These are phyloP conservation scores for Meda fulgida DNA, from an alignment of 2,797 vertebrate species.

Conservation along the genomic window DNA sequence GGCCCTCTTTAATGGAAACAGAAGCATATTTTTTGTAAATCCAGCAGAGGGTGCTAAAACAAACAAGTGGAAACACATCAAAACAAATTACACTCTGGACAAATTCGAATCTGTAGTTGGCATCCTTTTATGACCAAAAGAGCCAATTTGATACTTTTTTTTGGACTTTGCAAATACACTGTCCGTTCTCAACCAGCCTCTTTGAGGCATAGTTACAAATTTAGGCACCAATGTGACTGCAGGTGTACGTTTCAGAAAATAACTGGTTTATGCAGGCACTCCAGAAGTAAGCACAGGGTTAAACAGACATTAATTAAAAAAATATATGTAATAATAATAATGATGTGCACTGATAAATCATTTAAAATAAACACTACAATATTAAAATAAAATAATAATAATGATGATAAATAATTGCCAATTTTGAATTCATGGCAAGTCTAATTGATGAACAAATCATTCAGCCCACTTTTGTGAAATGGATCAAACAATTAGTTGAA, in stretches of 20 bases:
- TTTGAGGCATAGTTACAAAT: not conserved
- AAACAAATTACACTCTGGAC: not conserved
- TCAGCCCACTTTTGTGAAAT: not conserved
- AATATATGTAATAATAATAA: too few relatives aligned
- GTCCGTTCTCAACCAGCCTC: not conserved
- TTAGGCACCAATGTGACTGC: not conserved
- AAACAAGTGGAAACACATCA: not conserved
- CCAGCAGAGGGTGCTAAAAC: conserved; percentile 31
- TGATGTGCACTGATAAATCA: too few relatives aligned
- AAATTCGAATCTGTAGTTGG: not conserved
- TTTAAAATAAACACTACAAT: too few relatives aligned
- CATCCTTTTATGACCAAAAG: not conserved
- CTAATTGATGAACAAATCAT: not conserved
- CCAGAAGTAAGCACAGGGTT: conserved; percentile 17
- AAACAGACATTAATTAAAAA: too few relatives aligned
- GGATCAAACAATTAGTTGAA: not conserved
- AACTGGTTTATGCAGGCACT: conserved; percentile 17
- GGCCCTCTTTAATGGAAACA: not conserved
- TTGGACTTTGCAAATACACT: not conserved
- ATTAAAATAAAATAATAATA: too few relatives aligned
- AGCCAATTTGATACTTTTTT: not conserved
- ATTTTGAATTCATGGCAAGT: too few relatives aligned
- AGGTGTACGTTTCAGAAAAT: conserved; percentile 39
- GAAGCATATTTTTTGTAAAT: not conserved
- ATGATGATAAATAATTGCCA: too few relatives aligned